Conservation (phyloP, 2,797 vertebrate genomes). For the Coracias cyanogaster region DNA sequence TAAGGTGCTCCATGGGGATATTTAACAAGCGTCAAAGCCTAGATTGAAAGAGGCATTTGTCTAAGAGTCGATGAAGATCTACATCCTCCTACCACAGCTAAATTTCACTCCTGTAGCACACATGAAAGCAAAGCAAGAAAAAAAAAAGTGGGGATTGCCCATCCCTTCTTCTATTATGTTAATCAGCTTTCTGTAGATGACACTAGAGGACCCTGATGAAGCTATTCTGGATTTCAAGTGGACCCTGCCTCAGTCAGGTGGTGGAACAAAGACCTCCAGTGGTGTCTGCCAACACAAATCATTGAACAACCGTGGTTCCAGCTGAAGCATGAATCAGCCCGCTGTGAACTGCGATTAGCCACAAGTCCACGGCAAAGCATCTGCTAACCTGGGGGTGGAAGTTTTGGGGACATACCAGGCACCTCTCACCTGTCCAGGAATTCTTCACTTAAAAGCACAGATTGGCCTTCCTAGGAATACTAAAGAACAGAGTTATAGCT, state of each 20-base stretch:
- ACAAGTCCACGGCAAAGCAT: rapidly evolving
- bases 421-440: too few species aligned
- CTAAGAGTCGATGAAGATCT: background rate
- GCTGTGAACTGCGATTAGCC: background rate
- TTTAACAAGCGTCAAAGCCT: background rate
- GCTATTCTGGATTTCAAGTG: background rate
- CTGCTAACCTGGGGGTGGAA: background rate
- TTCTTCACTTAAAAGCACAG: background rate
- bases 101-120: background rate
- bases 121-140: background rate
- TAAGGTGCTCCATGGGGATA: background rate
- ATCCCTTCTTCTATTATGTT: background rate
- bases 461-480: background rate
- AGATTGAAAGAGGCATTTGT: background rate
- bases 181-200: background rate
- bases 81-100: background rate
- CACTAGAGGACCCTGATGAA: background rate
- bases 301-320: background rate
- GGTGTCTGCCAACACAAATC: too few species aligned
- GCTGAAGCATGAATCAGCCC: rapidly evolving
- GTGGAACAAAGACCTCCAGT: background rate
- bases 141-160: too few species aligned
- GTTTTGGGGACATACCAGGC: too few species aligned
- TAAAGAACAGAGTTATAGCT: background rate
- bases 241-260: background rate